phyloP scores from a whole-genome alignment of 2,113 vertebrate genomes.

The Semnornis frantzii region DNA sequence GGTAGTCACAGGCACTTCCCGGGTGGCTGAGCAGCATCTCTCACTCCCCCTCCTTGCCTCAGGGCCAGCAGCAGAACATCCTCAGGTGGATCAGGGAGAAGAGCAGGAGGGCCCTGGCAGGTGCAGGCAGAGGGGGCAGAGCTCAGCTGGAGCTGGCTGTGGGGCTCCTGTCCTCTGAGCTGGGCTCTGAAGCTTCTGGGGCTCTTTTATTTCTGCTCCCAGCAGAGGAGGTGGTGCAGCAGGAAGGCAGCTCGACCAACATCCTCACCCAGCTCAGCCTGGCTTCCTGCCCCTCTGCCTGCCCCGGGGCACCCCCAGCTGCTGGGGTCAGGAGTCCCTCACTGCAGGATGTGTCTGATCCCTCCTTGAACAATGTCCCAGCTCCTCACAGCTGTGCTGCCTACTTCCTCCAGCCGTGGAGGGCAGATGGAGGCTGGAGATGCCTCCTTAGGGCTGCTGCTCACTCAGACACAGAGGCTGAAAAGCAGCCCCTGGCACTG shows the following conservation, averaged over 20 bases:
- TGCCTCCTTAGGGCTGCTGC: background rate
- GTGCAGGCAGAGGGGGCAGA: background rate
- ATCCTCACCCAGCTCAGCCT: background rate
- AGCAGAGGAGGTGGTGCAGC: background rate
- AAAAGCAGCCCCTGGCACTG: background rate
- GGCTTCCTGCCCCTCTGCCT: slow-evolving; percentile 30
- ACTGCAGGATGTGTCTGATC: background rate
- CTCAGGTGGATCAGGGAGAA: background rate
- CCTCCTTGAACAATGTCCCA: background rate
- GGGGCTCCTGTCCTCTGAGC: background rate
- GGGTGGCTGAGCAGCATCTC: background rate
- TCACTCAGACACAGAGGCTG: background rate
- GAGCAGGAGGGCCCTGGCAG: background rate
- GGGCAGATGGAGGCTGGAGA: background rate
- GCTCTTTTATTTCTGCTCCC: background rate
- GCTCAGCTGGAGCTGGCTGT: background rate
- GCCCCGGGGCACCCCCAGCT: background rate
- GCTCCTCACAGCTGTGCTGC: background rate
- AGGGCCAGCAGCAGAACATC: background rate
- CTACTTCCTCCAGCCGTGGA: background rate
- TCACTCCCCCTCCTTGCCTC: background rate
- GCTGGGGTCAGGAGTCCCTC: background rate
- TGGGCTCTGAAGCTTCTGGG: background rate
- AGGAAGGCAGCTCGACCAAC: slow-evolving; percentile 2
- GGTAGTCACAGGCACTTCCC: background rate